Evolutionary conservation across 2,797 vertebrate species (phyloP), one percentile per base, ranked within the genome.

Genomic region (Euthynnus affinis): DNA sequence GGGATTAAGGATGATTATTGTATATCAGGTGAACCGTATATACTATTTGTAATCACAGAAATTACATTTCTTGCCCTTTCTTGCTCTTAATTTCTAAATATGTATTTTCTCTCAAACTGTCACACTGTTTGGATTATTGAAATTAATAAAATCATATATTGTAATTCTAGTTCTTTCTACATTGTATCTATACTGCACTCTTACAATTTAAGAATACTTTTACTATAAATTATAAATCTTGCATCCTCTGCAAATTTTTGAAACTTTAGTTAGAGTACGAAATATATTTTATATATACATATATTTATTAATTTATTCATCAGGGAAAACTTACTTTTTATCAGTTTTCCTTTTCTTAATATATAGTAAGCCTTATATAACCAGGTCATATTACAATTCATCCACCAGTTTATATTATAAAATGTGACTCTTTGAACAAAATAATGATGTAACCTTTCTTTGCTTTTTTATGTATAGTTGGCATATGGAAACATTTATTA

Each of bases 1-100:
- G 25, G 60, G 49, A 84, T 83, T 67, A 67, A 23, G 15, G 56
- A 82, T 71, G 44, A 80, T 68, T 77, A 70, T 55, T 81, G 42
- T 61, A 53, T 20, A 63, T 74, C 72, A n/a, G 15, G 9, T 17
- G 15, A 22, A 13, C 10, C 76, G 67, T 65, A 22, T 37, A 52
- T 53, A 68, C 7, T 68, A 58, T 68, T 49, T 42, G 61, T 59
- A 7, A 32, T 49, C 3, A 53, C 48, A 83, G 0, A 76, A 37
- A 68, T 4, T 18, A 4, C 23, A 56, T 63, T 58, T 44, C 1
- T 23, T 1, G 1, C 0, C 0, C 0, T 71, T 17, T 44, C 1
- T 23, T 1, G 1, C 0, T 0, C 0, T 71, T 20, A 32, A 32
- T 32, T 32, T 46, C 6, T n/a, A 25, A 63, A 58, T 62, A 6